phyloP scores from a whole-genome alignment of 2,113 vertebrate species.

The Sakesphorus luctuosus region DNA sequence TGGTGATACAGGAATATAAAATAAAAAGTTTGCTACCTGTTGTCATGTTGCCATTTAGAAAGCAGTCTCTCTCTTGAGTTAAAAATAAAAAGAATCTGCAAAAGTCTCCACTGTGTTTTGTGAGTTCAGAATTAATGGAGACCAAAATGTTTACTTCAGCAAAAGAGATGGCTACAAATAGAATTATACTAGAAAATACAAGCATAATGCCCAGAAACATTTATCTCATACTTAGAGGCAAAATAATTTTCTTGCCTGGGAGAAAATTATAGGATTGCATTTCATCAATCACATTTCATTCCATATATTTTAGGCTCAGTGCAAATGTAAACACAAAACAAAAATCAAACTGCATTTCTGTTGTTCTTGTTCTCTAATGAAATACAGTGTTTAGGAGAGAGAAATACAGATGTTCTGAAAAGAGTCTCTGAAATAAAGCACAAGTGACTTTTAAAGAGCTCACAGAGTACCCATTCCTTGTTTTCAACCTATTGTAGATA shows the following conservation, averaged over 20 bases:
- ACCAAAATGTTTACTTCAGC: constrained; percentile 32
- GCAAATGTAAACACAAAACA: not conserved
- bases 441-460: not conserved
- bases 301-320: constrained; percentile 3
- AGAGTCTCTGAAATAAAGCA: not conserved
- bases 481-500: not conserved
- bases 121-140: constrained; percentile 22
- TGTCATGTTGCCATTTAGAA: constrained; percentile 39
- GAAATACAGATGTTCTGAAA: not conserved
- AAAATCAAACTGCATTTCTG: not conserved
- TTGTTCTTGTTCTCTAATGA: not conserved
- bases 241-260: constrained; percentile 16
- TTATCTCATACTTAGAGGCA: constrained; percentile 1
- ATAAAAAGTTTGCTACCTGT: not conserved
- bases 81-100: not conserved
- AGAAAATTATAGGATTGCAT: constrained; percentile 27
- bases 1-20: constrained; percentile 9
- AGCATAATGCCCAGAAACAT: not conserved
- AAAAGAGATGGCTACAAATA: constrained; percentile 42
- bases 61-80: not conserved
- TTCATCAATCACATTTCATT: constrained; percentile 11
- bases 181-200: constrained; percentile 13
- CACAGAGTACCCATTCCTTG: not conserved
- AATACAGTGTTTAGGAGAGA: not conserved
- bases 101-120: not conserved